A percentile compares a stretch with the other conserved stretches of the same genome.
Conservation (phyloP, 1,140 invertebrate genomes). For the Pentalonia nigronervosa region DNA sequence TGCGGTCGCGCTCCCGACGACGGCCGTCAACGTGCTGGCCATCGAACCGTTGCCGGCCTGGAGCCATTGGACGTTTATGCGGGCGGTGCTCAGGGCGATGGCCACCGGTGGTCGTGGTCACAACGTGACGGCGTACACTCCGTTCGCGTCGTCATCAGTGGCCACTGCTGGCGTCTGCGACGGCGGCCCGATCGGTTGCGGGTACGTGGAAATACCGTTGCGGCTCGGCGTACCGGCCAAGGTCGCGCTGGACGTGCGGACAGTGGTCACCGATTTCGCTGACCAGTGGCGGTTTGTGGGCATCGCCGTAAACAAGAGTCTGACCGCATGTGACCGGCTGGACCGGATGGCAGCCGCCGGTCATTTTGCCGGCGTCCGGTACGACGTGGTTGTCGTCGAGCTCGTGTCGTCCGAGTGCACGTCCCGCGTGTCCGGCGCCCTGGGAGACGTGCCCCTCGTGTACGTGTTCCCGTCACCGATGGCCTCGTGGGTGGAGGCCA, state of each 20-base stretch:
- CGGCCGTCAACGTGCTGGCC: constrained; percentile 60
- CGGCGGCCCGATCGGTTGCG: background rate
- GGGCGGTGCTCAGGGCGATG: background rate
- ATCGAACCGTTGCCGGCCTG: constrained; percentile 62
- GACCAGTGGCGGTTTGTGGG: constrained; percentile 21
- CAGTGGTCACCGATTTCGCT: background rate
- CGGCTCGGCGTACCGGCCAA: background rate
- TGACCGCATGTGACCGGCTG: background rate
- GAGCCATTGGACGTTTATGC: constrained; percentile 63
- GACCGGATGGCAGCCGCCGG: background rate
- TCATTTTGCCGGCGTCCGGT: background rate
- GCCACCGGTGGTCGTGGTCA: background rate
- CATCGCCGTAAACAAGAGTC: background rate
- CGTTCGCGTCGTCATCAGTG: background rate
- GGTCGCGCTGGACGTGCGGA: background rate
- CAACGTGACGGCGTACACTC: constrained; percentile 39
- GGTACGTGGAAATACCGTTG: background rate
- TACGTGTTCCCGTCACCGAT: constrained; percentile 37
- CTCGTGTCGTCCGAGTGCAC: constrained; percentile 41
- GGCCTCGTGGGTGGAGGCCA: constrained; percentile 30
- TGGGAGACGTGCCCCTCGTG: background rate
- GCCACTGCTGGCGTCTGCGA: background rate
- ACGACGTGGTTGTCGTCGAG: constrained; percentile 35
- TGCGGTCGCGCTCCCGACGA: background rate
- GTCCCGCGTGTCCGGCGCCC: background rate